A percentile compares a stretch with the other conserved stretches of the same genome.
Evolutionary conservation across 2,113 vertebrate species (phyloP).

Genomic region (Cololabis saira): DNA sequence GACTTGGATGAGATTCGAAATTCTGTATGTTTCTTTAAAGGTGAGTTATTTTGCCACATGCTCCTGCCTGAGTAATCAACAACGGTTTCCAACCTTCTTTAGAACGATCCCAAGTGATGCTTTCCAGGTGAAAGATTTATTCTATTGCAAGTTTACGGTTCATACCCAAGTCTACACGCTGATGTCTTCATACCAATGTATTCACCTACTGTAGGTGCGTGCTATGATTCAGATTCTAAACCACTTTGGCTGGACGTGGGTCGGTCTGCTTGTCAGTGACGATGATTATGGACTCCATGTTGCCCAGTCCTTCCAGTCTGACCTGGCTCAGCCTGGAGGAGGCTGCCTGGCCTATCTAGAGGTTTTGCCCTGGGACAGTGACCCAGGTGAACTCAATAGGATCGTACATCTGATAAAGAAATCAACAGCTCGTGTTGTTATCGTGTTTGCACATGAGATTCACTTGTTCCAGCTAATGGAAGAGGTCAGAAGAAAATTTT

Average conservation of each 20-base stretch:
- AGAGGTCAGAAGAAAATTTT: constrained; percentile 48
- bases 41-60: constrained; percentile 60
- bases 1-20: neutral
- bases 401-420: constrained; percentile 64
- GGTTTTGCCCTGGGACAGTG: constrained; percentile 62
- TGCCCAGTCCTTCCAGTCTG: constrained; percentile 41
- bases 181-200: neutral
- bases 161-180: no score
- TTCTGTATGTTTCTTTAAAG: constrained; percentile 5
- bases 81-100: constrained; percentile 50
- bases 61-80: constrained; percentile 53
- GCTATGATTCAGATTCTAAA: constrained; percentile 46
- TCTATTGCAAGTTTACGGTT: no score
- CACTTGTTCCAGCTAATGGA: constrained; percentile 66
- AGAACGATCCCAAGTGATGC: constrained; percentile 45
- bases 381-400: constrained; percentile 45
- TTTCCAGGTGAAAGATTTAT: constrained; percentile 47
- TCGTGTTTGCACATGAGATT: constrained; percentile 50
- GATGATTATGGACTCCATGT: constrained; percentile 55
- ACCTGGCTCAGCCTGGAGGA: constrained; percentile 14
- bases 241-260: constrained; percentile 39
- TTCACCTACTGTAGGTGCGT: constrained; percentile 15
- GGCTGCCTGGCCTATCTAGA: constrained; percentile 68
- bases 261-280: constrained; percentile 51
- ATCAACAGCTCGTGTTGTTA: constrained; percentile 55